Evolutionary conservation across 2,888 invertebrate genomes (phyloP).

Genomic region (Notocelia uddmanniana): DNA sequence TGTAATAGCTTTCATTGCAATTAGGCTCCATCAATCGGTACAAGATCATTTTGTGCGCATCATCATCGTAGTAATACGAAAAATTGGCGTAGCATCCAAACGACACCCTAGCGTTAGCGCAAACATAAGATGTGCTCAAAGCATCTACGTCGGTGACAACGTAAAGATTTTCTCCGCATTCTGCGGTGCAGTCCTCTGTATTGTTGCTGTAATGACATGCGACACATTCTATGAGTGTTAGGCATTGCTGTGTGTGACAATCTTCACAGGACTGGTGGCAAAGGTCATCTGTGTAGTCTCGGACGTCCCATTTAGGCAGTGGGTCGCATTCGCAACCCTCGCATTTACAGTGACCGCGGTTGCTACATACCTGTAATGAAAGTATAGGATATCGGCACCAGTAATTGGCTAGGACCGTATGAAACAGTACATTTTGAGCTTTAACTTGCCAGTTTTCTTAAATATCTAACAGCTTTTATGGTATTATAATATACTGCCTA

Average conservation of each 20-base stretch:
- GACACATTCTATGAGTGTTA: slow-evolving; percentile 15
- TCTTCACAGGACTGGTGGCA: slow-evolving; percentile 16
- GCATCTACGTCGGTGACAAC: background rate
- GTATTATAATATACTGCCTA: too few relatives aligned
- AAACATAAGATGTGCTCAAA: background rate
- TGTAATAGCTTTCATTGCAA: slow-evolving; percentile 35
- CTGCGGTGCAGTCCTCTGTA: slow-evolving; percentile 12
- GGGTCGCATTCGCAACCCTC: slow-evolving; percentile 25
- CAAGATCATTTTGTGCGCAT: slow-evolving; percentile 6
- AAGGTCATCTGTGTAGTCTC: slow-evolving; percentile 20
- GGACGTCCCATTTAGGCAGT: slow-evolving; percentile 36
- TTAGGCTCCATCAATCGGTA: slow-evolving; percentile 23
- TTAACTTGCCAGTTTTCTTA: too few relatives aligned
- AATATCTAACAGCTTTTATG: too few relatives aligned
- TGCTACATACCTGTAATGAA: slow-evolving; percentile 36
- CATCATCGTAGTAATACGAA: slow-evolving; percentile 29
- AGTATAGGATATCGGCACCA: too few relatives aligned
- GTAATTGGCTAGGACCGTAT: too few relatives aligned
- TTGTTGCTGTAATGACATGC: slow-evolving; percentile 5
- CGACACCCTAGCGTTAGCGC: slow-evolving; percentile 28
- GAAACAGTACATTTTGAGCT: background rate
- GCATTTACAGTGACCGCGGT: slow-evolving; percentile 35
- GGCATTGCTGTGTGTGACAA: slow-evolving; percentile 31
- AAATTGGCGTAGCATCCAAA: slow-evolving; percentile 39
- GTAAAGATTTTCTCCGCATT: slow-evolving; percentile 7